Evolutionary conservation across 1,140 invertebrate genomes (phyloP).

Genomic region (Bicyclus anynana): DNA sequence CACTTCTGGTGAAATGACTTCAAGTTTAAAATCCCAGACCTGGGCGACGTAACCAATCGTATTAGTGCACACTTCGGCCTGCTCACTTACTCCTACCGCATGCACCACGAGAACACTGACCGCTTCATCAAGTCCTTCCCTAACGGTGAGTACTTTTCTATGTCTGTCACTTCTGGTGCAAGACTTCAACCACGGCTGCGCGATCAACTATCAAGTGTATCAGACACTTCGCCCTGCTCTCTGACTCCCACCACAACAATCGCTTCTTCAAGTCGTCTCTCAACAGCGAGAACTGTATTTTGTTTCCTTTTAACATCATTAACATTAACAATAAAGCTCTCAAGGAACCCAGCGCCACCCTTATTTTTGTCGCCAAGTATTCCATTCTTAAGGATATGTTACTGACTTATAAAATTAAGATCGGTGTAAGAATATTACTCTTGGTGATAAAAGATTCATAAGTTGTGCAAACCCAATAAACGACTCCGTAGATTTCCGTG

Average conservation of each 20-base stretch:
- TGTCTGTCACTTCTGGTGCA: conserved; percentile 70
- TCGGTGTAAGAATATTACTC: too few relatives aligned
- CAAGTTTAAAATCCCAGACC: conserved; percentile 60
- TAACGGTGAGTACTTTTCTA: conserved; percentile 42
- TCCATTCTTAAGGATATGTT: too few relatives aligned
- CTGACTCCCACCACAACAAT: conserved; percentile 54
- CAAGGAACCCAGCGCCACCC: too few relatives aligned
- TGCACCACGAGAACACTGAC: conserved; percentile 65
- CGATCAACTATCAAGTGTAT: conserved; percentile 66
- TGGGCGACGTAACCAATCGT: conserved; percentile 66
- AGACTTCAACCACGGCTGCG: conserved; percentile 69
- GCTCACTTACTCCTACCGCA: conserved; percentile 56
- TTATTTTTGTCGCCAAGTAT: too few relatives aligned
- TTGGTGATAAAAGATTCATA: too few relatives aligned
- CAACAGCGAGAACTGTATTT: too few relatives aligned
- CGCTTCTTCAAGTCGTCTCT: conserved; percentile 63
- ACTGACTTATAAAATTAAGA: too few relatives aligned
- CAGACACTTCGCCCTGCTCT: conserved; percentile 64
- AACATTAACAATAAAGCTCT: too few relatives aligned
- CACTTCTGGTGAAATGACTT: conserved; percentile 71
- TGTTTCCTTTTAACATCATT: too few relatives aligned
- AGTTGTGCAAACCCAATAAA: too few relatives aligned
- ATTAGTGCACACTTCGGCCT: conserved; percentile 64
- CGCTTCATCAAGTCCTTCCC: conserved; percentile 64
- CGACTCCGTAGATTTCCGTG: too few relatives aligned